These are phyloP conservation scores for Cydia splendana DNA, from an alignment of 1,140 invertebrate genomes.

Conservation along the genomic window DNA sequence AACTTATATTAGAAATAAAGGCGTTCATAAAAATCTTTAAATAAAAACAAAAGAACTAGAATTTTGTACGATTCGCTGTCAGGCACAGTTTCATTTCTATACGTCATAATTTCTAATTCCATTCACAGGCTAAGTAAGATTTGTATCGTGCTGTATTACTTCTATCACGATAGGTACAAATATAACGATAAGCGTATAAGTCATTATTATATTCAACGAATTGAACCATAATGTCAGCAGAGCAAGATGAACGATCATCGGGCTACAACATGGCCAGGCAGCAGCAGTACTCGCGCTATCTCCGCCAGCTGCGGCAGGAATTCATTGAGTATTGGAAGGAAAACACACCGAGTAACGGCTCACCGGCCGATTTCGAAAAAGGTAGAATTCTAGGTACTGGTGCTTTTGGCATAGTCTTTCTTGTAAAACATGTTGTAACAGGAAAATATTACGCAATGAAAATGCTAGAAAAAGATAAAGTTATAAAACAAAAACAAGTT, in stretches of 20 bases:
- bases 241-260: neutral
- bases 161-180: neutral
- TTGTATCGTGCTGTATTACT: neutral
- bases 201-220: neutral
- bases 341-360: conserved; percentile 51
- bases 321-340: conserved; percentile 67
- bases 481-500: conserved; percentile 92
- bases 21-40: too few species aligned
- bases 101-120: too few species aligned
- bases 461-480: conserved; percentile 92
- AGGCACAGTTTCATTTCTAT: too few species aligned
- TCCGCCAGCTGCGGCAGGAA: conserved; percentile 60
- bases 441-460: conserved; percentile 92
- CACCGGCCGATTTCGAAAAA: conserved; percentile 64
- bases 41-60: too few species aligned
- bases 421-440: conserved; percentile 86
- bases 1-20: too few species aligned
- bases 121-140: too few species aligned
- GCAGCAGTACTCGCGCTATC: conserved; percentile 62
- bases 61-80: too few species aligned
- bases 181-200: neutral
- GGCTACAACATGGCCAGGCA: conserved; percentile 61
- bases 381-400: conserved; percentile 88
- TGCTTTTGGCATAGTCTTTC: conserved; percentile 93
- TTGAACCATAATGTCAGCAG: neutral